phyloP scores from a whole-genome alignment of 2,888 invertebrate genomes.

The Agrochola lota region DNA sequence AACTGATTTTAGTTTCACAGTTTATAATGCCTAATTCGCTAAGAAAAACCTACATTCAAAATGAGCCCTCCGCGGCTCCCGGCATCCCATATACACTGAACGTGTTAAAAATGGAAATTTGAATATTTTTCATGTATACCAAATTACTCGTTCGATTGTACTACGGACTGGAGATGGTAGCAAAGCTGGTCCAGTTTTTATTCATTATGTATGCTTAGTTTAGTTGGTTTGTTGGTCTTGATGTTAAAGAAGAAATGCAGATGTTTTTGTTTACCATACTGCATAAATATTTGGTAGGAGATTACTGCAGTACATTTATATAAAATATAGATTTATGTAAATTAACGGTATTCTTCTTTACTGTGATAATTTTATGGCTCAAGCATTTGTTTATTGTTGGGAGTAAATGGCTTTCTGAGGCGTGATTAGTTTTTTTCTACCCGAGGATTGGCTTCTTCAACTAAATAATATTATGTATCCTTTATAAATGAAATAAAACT shows the following conservation, averaged over 20 bases:
- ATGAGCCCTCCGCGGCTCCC: no score
- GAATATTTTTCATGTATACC: neutral
- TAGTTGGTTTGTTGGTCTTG: neutral
- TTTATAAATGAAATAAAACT: neutral
- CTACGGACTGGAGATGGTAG: no score
- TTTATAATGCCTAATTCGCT: no score
- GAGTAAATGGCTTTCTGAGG: neutral
- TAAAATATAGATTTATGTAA: neutral
- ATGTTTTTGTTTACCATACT: neutral
- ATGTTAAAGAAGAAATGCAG: constrained; percentile 11
- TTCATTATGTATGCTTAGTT: constrained; percentile 8
- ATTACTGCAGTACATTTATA: neutral
- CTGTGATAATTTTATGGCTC: neutral
- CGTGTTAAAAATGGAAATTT: neutral
- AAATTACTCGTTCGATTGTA: neutral
- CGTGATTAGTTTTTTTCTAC: neutral
- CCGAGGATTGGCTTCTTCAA: neutral
- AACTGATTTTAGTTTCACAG: no score
- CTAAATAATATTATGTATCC: neutral
- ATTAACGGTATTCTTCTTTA: neutral
- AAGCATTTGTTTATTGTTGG: neutral
- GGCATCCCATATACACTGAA: no score
- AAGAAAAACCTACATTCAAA: no score
- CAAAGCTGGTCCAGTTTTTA: neutral
- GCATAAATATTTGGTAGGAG: neutral